Evolutionary conservation across 2,797 vertebrate species (phyloP).

Genomic region (Pseudochirops cupreus): DNA sequence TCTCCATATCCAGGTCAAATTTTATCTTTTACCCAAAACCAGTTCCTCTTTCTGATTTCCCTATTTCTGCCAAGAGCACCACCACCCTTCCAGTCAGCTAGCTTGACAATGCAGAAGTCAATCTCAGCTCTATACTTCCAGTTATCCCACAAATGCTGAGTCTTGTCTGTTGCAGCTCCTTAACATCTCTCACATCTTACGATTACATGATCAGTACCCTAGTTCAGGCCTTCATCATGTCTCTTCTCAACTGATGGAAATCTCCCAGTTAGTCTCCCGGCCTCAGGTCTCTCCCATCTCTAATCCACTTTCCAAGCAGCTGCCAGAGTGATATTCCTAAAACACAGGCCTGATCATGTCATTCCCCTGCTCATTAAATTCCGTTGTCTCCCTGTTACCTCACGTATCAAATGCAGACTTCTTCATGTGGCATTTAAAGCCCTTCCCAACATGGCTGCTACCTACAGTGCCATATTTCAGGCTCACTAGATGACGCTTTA

Average conservation of each 20-base stretch:
- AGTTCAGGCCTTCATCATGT: not conserved
- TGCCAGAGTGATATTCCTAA: not conserved
- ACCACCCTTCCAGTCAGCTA: not conserved
- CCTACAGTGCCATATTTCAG: not conserved
- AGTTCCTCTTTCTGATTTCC: not conserved
- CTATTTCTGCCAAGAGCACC: not conserved
- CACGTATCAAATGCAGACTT: not conserved
- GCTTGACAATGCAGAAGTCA: not conserved
- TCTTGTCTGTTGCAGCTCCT: not conserved
- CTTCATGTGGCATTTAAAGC: not conserved
- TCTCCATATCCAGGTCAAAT: not conserved
- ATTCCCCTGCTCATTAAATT: not conserved
- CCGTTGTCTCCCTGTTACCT: not conserved
- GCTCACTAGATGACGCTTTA: not conserved
- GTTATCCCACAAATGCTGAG: not conserved
- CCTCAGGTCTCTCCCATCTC: not conserved
- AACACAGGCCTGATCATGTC: not conserved
- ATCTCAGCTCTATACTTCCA: not conserved
- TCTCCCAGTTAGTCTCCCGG: not conserved
- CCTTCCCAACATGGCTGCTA: not conserved
- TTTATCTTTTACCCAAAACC: not conserved
- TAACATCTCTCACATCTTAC: not conserved
- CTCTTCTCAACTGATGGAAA: not conserved
- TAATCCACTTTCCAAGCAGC: not conserved
- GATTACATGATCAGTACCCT: not conserved